These are phyloP conservation scores for Drosophila subquinaria DNA, from an alignment of 2,888 invertebrate genomes.

Conservation along the genomic window DNA sequence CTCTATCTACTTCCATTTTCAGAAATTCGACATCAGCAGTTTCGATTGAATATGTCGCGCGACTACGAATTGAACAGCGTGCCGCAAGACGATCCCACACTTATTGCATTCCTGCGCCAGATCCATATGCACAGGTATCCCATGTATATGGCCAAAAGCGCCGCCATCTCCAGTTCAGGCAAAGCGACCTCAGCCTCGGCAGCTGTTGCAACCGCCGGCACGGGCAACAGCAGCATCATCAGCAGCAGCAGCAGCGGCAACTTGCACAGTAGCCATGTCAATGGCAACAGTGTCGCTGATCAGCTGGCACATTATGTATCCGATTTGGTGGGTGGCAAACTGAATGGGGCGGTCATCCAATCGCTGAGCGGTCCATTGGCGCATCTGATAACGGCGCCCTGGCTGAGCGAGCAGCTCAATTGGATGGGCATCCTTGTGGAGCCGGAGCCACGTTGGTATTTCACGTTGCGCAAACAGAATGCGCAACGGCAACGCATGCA, in stretches of 20 bases:
- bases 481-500: conserved; percentile 87
- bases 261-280: conserved; percentile 31
- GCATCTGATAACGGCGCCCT: conserved; percentile 89
- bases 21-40: conserved; percentile 91
- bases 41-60: conserved; percentile 92
- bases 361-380: conserved; percentile 87
- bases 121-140: conserved; percentile 88
- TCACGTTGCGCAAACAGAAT: conserved; percentile 88
- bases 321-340: conserved; percentile 83
- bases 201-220: conserved; percentile 43
- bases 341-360: conserved; percentile 91
- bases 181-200: conserved; percentile 49
- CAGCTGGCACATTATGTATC: conserved; percentile 85
- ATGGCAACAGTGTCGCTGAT: conserved; percentile 63
- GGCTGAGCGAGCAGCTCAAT: conserved; percentile 89
- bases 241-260: conserved; percentile 27
- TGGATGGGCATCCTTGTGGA: conserved; percentile 93
- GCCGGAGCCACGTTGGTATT: conserved; percentile 92
- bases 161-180: conserved; percentile 43
- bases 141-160: conserved; percentile 69
- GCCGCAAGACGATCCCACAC: conserved; percentile 90
- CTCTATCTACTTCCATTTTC: conserved; percentile 35
- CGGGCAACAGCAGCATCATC: conserved; percentile 35
- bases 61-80: conserved; percentile 91
- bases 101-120: conserved; percentile 91